Evolutionary conservation across 2,888 invertebrate genomes (phyloP), one percentile per base, ranked within the genome.

Genomic region (Linnaemya tessellans): DNA sequence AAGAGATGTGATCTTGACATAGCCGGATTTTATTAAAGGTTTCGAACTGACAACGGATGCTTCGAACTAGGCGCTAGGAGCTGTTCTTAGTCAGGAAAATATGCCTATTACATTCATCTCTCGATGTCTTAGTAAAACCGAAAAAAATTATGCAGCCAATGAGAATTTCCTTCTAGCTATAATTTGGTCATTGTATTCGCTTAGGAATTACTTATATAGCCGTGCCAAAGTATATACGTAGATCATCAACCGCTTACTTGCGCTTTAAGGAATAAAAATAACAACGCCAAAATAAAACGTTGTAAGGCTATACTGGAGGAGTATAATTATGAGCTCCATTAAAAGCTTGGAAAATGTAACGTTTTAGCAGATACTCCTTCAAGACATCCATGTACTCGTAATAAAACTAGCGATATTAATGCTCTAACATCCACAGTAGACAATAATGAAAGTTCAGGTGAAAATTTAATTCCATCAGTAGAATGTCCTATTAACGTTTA

Each of bases 1-100:
- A n/a, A n/a, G n/a, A n/a, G n/a, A n/a, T n/a, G 54, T 54, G 3
- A 54, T 54, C 9, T 22, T 54, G 54, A 15, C 54, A 54, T 54
- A 54, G 20, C 54, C 54, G n/a, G 58, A 58, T 30, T 58, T 58
- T 30, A 22, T n/a, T n/a, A n/a, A n/a, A n/a, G n/a, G n/a, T n/a
- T n/a, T n/a, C n/a, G n/a, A n/a, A n/a, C n/a, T n/a, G 11, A 20
- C 22, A 58, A 58, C 58, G 2, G 58, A 58, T 30, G 58, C 58
- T 8, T 58, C 30, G 15, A 58, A 58, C 22, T 25, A 13, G 2
- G 58, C 58, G 0, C 11, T 58, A 3, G 58, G 58, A 4, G 58
- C 58, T 30, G 58, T 58, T 8, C 35, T 35, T 35, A 35, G 35
- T 35, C 35, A 35, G 8, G 35, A 35, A 35, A 35, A 35, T 35